These are phyloP conservation scores for Hydrotaea diabolus DNA, from an alignment of 2,888 invertebrate genomes.

Conservation along the genomic window DNA sequence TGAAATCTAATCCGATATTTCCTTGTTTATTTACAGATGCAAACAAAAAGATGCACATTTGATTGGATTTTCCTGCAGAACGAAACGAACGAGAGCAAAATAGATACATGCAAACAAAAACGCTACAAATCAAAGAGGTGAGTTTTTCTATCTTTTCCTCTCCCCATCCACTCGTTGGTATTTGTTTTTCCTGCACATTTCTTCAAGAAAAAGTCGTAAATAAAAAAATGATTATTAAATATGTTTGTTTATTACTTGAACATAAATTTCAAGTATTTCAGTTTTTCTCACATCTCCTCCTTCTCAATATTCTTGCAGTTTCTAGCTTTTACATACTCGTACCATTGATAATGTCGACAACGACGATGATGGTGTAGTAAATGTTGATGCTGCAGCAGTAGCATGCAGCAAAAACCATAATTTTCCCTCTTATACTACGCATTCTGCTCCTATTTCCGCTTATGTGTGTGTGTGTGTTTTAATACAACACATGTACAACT, in stretches of 20 bases:
- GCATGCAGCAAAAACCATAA: neutral
- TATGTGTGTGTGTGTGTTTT: neutral
- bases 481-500: too few relatives aligned
- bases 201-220: constrained; percentile 10
- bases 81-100: neutral
- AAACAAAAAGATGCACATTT: constrained; percentile 28
- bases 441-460: neutral
- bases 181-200: constrained; percentile 13
- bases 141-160: neutral
- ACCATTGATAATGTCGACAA: neutral
- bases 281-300: neutral
- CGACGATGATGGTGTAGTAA: neutral
- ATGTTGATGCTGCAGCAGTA: neutral
- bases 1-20: constrained; percentile 32
- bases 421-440: constrained; percentile 10
- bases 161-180: neutral
- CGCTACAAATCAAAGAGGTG: constrained; percentile 41
- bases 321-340: neutral
- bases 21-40: constrained; percentile 47
- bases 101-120: constrained; percentile 8
- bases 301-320: neutral
- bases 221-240: constrained; percentile 38
- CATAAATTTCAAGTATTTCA: constrained; percentile 33
- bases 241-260: constrained; percentile 45
- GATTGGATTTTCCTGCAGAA: constrained; percentile 25